Conservation (phyloP, 2,113 vertebrate species). For the Pachyramphus minor region DNA sequence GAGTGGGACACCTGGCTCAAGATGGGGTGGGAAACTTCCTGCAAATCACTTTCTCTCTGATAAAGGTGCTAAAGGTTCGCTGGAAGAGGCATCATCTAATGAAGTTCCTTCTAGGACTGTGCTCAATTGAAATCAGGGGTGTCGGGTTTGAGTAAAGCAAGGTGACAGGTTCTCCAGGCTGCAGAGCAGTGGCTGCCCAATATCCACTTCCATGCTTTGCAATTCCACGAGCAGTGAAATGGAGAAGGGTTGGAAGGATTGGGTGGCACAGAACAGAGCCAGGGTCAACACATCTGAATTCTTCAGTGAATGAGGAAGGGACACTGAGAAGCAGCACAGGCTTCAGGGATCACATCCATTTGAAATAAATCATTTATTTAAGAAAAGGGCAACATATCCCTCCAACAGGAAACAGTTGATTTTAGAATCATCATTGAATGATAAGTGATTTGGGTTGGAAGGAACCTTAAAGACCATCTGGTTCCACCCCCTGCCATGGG, state of each 20-base stretch:
- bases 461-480: neutral
- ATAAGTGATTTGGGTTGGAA: neutral
- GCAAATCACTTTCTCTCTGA: neutral
- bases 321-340: neutral
- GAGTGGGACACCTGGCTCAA: neutral
- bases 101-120: neutral
- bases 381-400: neutral
- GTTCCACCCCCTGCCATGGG: accelerated
- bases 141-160: neutral
- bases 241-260: neutral
- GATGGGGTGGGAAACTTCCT: neutral
- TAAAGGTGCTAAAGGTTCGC: neutral
- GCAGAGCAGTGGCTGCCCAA: neutral
- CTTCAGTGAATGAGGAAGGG: neutral
- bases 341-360: neutral
- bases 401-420: neutral
- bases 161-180: neutral
- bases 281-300: accelerated
- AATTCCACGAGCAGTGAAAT: neutral
- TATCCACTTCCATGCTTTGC: accelerated
- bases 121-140: neutral
- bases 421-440: neutral
- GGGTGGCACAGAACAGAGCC: neutral
- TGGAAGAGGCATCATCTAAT: neutral
- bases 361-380: neutral